Percentiles rank a stretch among this genome's conserved stretches.
phyloP scores from a whole-genome alignment of 2,888 invertebrate species.

The Philaethria dido region DNA sequence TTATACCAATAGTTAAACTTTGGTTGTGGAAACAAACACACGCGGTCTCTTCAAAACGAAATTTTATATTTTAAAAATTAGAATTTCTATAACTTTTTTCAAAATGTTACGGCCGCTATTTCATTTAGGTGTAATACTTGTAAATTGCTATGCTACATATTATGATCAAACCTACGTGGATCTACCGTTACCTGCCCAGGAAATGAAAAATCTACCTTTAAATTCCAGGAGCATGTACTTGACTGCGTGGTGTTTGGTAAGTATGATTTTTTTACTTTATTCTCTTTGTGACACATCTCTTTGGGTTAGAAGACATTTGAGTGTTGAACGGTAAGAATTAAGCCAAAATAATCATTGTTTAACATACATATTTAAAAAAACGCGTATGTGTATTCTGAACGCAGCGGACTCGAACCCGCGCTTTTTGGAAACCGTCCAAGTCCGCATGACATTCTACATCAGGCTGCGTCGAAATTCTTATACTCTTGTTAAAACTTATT shows the following conservation, averaged over 20 bases:
- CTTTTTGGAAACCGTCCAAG: too few species aligned
- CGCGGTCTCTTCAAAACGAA: background rate
- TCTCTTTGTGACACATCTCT: too few species aligned
- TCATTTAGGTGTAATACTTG: constrained; percentile 55
- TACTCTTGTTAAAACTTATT: too few species aligned
- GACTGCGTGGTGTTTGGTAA: constrained; percentile 70
- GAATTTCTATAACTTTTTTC: background rate
- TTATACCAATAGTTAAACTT: background rate
- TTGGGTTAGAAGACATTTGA: too few species aligned
- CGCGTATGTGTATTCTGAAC: too few species aligned
- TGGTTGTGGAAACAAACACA: background rate
- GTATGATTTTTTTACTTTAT: constrained; percentile 30
- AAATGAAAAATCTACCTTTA: constrained; percentile 55
- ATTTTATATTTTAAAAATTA: background rate
- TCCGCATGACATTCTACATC: too few species aligned
- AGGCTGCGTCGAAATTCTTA: too few species aligned
- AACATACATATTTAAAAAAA: too few species aligned
- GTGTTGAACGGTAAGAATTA: too few species aligned
- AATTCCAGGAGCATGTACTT: constrained; percentile 63
- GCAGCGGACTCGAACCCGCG: too few species aligned
- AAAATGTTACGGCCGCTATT: constrained; percentile 49
- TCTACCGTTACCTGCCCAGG: constrained; percentile 56
- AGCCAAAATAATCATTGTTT: too few species aligned
- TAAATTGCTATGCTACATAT: constrained; percentile 61
- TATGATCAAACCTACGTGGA: constrained; percentile 67